These are phyloP conservation scores for Epinotia brunnichana DNA, from an alignment of 2,888 invertebrate species.

Conservation along the genomic window DNA sequence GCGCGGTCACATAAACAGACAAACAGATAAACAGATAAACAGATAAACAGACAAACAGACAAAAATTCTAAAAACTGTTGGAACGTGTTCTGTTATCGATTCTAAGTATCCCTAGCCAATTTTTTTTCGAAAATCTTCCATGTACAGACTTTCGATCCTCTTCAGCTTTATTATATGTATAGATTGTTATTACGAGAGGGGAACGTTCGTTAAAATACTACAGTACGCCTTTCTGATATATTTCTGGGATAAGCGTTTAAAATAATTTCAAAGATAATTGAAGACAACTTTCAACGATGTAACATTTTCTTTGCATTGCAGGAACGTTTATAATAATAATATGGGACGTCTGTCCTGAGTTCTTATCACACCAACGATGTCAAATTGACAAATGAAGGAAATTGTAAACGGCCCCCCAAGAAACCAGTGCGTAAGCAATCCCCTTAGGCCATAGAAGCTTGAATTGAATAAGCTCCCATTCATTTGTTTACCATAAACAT, in stretches of 20 bases:
- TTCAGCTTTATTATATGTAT: too few species aligned
- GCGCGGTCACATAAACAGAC: too few species aligned
- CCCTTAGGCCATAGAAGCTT: constrained; percentile 29
- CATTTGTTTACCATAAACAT: constrained; percentile 53
- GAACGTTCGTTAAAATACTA: constrained; percentile 17
- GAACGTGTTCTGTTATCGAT: too few species aligned
- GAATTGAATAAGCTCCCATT: constrained; percentile 49
- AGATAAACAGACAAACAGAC: too few species aligned
- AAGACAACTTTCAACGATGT: background rate
- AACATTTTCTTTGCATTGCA: background rate
- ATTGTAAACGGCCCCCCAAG: constrained; percentile 40
- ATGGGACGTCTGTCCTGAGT: background rate
- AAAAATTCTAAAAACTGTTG: too few species aligned
- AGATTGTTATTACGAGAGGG: constrained; percentile 33
- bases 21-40: too few species aligned
- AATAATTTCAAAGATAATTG: background rate
- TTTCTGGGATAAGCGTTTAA: background rate
- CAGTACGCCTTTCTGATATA: constrained; percentile 2
- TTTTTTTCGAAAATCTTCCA: too few species aligned
- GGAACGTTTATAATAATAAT: background rate
- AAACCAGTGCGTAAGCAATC: constrained; percentile 48
- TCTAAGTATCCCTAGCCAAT: too few species aligned
- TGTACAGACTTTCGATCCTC: too few species aligned
- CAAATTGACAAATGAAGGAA: constrained; percentile 36
- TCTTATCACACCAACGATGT: constrained; percentile 23